These are phyloP conservation scores for Coregonus ussuriensis DNA, from an alignment of 2,797 vertebrate species.

Conservation along the genomic window DNA sequence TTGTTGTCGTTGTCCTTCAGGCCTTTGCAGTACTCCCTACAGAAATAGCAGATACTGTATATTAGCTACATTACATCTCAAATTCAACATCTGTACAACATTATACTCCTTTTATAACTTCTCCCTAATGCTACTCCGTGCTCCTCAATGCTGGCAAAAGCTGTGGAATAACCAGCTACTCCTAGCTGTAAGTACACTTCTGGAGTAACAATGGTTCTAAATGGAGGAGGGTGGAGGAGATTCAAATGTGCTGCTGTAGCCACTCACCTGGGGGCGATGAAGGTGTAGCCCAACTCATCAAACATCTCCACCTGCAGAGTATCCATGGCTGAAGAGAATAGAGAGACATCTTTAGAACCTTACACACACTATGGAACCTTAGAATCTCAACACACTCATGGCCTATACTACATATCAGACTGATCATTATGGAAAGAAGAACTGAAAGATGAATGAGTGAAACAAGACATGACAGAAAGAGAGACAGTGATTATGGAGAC, in stretches of 20 bases:
- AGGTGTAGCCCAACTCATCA: conserved; percentile 89
- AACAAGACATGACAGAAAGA: not conserved
- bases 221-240: not conserved
- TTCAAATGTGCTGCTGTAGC: not conserved
- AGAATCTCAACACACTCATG: not conserved
- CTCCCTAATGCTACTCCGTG: not conserved
- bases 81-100: not conserved
- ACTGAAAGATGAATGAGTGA: not conserved
- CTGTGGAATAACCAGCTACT: not conserved
- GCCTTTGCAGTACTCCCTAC: conserved; percentile 91
- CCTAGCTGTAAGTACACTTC: not conserved
- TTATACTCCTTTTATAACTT: not conserved
- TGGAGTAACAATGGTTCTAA: not conserved
- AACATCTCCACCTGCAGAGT: conserved; percentile 86
- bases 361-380: not conserved
- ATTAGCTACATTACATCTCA: not conserved
- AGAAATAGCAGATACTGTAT: not conserved
- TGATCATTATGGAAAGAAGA: not conserved
- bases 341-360: conserved; percentile 23
- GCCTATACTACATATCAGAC: not conserved
- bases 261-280: conserved; percentile 92
- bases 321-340: conserved; percentile 81
- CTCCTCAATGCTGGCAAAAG: not conserved
- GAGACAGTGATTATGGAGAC: not conserved
- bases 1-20: conserved; percentile 90